Evolutionary conservation across 2,888 invertebrate genomes (phyloP), one percentile per base, ranked within the genome.

Genomic region (Drosophila birchii): DNA sequence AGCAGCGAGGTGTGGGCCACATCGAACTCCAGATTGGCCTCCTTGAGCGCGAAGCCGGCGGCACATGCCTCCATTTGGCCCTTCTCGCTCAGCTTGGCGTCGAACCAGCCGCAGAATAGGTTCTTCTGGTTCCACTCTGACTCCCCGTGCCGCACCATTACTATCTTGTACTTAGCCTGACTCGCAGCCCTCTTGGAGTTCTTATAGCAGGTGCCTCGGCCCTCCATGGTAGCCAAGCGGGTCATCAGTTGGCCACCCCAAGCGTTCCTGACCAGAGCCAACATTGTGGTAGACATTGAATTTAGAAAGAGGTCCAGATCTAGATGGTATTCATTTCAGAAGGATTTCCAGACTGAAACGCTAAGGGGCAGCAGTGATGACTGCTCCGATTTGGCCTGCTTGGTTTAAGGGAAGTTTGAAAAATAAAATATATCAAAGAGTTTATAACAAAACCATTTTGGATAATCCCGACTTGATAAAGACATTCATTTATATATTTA

Each of bases 1-100:
- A 97, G 91, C 9, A 96, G 94, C 0, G 97, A 97, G 0, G 97
- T 97, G 89, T 96, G 96, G 0, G 96, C 97, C 0, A 96, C 88
- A 89, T 97, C 97, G 84, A 97, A 97, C 79, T 94, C 94, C 62
- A 95, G 94, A 0, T 95, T 95, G 29, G 95, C 95, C 0, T 96
- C 95, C 90, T 95, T 95, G 2, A 97, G 95, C 0, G 96, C 96
- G 88, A 95, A 95, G 2, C 97, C 97, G 2, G 97, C 97, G n/a
- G 91, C 90, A 14, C 81, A 87, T 78, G 89, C 93, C 91, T 90
- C 92, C 57, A 90, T 71, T 34, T 81, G 80, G 4, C 92, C 96
- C 92, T 95, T 95, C 73, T 94, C 94, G 77, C 95, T 95, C 20
- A 96, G 93, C 85, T 94, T 93, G 64, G 95, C 95, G 88, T 96